A percentile compares a stretch with the other conserved stretches of the same genome.
Conservation (phyloP, 2,888 invertebrate species). For the Allophyes oxyacanthae region DNA sequence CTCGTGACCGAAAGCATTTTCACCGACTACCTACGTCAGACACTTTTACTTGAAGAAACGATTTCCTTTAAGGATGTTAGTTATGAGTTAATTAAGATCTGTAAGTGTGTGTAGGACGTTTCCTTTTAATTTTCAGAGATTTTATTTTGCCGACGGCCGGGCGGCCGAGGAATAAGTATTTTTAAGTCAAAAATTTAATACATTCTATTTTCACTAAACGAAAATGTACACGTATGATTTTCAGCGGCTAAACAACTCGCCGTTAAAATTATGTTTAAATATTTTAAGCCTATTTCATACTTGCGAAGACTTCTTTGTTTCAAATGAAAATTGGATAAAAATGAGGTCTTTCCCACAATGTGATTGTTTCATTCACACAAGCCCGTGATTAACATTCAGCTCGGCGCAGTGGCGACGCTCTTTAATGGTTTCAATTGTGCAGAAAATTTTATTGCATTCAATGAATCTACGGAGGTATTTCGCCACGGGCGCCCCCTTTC, state of each 20-base stretch:
- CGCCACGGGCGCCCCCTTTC: slow-evolving; percentile 69
- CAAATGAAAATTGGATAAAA: slow-evolving; percentile 71
- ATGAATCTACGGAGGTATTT: slow-evolving; percentile 77
- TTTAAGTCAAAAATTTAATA: slow-evolving; percentile 4
- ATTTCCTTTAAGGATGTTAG: slow-evolving; percentile 48
- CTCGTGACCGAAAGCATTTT: slow-evolving; percentile 57
- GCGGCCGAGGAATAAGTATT: slow-evolving; percentile 1
- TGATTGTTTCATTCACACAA: slow-evolving; percentile 86
- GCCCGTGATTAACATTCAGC: slow-evolving; percentile 84
- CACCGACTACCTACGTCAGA: slow-evolving; percentile 37
- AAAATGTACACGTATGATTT: slow-evolving; percentile 2
- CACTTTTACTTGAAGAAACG: slow-evolving; percentile 52
- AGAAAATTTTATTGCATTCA: slow-evolving; percentile 88
- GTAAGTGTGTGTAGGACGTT: slow-evolving; percentile 21
- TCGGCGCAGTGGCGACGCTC: slow-evolving; percentile 75
- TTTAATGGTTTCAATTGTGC: slow-evolving; percentile 88
- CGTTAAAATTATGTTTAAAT: slow-evolving; percentile 45
- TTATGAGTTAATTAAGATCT: slow-evolving; percentile 56
- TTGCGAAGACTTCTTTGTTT: slow-evolving; percentile 66
- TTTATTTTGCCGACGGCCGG: slow-evolving; percentile 6
- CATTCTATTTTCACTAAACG: slow-evolving; percentile 8
- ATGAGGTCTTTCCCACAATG: slow-evolving; percentile 75
- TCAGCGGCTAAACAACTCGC: slow-evolving; percentile 14
- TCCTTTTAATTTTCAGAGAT: slow-evolving; percentile 29
- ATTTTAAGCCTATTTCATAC: slow-evolving; percentile 52